Evolutionary conservation across 2,797 vertebrate species (phyloP).

Genomic region (Macropus fuliginosus): DNA sequence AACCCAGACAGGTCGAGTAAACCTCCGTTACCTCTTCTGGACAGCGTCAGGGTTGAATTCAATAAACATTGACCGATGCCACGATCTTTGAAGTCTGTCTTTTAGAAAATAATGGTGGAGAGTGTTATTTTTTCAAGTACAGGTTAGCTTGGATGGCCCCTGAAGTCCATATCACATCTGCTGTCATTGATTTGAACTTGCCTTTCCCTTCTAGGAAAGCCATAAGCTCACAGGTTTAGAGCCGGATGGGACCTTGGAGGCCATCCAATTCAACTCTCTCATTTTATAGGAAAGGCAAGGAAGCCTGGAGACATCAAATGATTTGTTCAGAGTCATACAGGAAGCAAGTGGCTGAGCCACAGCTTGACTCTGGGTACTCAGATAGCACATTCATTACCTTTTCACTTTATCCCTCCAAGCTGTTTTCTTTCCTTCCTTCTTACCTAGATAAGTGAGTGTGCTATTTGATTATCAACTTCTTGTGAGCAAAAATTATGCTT

Average conservation of each 20-base stretch:
- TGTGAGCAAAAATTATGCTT: not conserved
- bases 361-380: not conserved
- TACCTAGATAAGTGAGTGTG: not conserved
- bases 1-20: not conserved
- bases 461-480: not conserved
- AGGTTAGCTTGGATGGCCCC: not conserved
- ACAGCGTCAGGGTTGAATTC: not conserved
- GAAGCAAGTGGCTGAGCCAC: not conserved
- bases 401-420: not conserved
- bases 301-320: not conserved
- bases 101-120: not conserved
- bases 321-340: not conserved
- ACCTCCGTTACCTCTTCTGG: not conserved
- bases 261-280: not conserved
- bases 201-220: not conserved
- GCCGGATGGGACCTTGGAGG: not conserved
- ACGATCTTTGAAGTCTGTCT: not conserved
- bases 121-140: not conserved
- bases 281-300: not conserved
- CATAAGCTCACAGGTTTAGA: not conserved
- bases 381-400: not conserved
- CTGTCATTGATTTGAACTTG: not conserved
- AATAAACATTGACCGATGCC: not conserved
- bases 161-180: not conserved
- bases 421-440: not conserved